A percentile compares a stretch with the other conserved stretches of the same genome.
Conservation (phyloP, 2,888 invertebrate genomes). For the Phragmatobia fuliginosa region DNA sequence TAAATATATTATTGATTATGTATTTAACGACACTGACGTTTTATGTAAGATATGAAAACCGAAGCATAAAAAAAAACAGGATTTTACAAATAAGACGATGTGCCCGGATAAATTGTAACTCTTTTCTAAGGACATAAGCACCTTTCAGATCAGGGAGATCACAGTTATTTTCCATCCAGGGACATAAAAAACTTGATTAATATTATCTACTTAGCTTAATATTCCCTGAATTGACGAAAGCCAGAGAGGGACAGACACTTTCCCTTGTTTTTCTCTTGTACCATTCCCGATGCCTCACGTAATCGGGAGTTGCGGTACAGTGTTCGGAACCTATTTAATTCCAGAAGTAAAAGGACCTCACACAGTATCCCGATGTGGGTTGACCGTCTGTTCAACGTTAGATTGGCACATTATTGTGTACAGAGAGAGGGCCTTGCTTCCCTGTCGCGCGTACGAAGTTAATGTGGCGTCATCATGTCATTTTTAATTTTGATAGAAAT, state of each 20-base stretch:
- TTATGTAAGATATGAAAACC: background rate
- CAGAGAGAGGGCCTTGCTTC: too few relatives aligned
- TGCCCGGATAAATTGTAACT: background rate
- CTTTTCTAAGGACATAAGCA: background rate
- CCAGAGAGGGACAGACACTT: too few relatives aligned
- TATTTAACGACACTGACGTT: background rate
- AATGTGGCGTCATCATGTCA: background rate
- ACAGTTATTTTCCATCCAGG: too few relatives aligned
- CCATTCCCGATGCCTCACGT: background rate
- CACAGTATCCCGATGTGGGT: background rate
- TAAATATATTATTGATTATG: slow-evolving; percentile 1
- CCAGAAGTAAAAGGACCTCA: background rate
- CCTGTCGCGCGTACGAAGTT: background rate
- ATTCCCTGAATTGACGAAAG: too few relatives aligned
- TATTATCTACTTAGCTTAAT: too few relatives aligned
- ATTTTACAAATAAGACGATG: background rate
- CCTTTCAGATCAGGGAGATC: too few relatives aligned
- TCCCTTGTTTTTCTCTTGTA: background rate
- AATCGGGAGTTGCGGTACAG: background rate
- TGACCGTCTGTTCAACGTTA: too few relatives aligned
- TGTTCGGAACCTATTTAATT: background rate
- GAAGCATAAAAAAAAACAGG: background rate
- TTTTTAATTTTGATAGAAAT: background rate
- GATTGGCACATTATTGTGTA: too few relatives aligned
- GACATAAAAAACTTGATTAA: too few relatives aligned